phyloP scores from a whole-genome alignment of 2,888 invertebrate species.

The Campopleginae sp. region DNA sequence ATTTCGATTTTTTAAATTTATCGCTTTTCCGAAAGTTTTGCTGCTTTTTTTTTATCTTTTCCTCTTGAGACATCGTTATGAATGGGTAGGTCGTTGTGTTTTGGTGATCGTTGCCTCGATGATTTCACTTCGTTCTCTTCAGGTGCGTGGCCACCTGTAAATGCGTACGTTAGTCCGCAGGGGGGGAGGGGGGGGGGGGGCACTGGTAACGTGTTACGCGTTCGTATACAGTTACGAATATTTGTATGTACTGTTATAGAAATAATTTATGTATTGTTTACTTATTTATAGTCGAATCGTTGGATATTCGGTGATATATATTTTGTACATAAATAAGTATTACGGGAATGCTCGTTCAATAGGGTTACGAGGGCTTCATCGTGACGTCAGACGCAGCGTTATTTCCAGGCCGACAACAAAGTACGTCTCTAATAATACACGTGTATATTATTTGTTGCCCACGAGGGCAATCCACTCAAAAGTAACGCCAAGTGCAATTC shows the following conservation, averaged over 20 bases:
- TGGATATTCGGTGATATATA: not conserved
- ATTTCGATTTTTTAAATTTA: not conserved
- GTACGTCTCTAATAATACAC: constrained; percentile 17
- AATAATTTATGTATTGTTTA: not conserved
- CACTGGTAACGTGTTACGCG: not conserved
- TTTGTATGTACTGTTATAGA: not conserved
- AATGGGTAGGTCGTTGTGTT: not conserved
- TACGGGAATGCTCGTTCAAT: too few species aligned
- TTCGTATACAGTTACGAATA: not conserved
- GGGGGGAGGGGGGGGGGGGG: not conserved
- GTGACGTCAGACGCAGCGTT: constrained; percentile 25
- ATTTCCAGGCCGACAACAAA: constrained; percentile 27
- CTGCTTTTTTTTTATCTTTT: not conserved
- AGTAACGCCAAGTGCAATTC: constrained; percentile 8
- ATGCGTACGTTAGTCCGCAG: constrained; percentile 2
- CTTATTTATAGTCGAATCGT: not conserved
- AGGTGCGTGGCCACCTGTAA: constrained; percentile 58
- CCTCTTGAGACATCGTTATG: not conserved
- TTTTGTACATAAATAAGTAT: too few species aligned
- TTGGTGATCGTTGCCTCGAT: not conserved
- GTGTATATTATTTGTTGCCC: not conserved
- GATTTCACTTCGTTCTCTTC: constrained; percentile 29
- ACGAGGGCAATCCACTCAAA: not conserved
- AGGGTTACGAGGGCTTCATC: not conserved
- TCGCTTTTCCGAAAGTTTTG: not conserved